Conservation (phyloP, 2,888 invertebrate species). For the Latrodectus elegans region DNA sequence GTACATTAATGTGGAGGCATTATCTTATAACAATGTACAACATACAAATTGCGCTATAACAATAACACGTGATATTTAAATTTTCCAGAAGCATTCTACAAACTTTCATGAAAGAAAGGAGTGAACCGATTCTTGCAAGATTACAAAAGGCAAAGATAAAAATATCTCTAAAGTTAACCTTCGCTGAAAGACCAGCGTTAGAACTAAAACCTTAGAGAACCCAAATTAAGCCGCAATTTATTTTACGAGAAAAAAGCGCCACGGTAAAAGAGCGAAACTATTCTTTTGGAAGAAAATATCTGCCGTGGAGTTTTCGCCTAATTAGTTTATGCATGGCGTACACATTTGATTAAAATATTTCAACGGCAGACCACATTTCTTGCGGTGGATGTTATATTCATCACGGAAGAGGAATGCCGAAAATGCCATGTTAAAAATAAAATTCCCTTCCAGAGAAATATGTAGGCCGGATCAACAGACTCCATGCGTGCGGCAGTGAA, state of each 20-base stretch:
- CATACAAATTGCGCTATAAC: too few species aligned
- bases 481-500: slow-evolving; percentile 2
- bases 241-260: slow-evolving; percentile 10
- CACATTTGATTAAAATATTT: slow-evolving; percentile 54
- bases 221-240: slow-evolving; percentile 13
- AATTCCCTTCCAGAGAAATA: neutral
- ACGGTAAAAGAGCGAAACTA: neutral
- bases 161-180: neutral
- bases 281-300: slow-evolving; percentile 1
- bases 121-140: too few species aligned
- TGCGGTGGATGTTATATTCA: slow-evolving; percentile 27
- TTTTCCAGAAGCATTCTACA: too few species aligned
- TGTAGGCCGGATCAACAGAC: slow-evolving; percentile 1
- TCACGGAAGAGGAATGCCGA: slow-evolving; percentile 28
- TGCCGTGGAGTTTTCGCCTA: slow-evolving; percentile 14
- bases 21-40: too few species aligned
- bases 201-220: neutral
- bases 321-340: slow-evolving; percentile 39
- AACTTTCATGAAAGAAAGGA: too few species aligned
- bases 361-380: slow-evolving; percentile 4
- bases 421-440: slow-evolving; percentile 43
- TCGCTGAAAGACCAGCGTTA: neutral
- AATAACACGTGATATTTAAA: too few species aligned
- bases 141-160: neutral
- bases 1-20: too few species aligned